A percentile compares a stretch with the other conserved stretches of the same genome.
phyloP scores from a whole-genome alignment of 2,888 invertebrate genomes.

The Eurois occulta region DNA sequence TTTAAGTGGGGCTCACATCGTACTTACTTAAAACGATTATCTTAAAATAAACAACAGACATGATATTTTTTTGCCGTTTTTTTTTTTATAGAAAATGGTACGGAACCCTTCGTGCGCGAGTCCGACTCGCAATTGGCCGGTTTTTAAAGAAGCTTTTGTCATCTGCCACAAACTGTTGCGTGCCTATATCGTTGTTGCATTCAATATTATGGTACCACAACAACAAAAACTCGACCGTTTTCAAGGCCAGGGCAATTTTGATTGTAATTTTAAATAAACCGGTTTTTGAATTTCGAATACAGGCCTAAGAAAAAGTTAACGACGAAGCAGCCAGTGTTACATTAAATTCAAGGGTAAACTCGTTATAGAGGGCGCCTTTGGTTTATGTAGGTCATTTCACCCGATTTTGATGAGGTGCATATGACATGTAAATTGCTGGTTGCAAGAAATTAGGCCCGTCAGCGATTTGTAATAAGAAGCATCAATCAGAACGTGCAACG shows the following conservation, averaged over 20 bases:
- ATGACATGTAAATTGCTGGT: conserved; percentile 33
- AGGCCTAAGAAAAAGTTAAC: conserved; percentile 28
- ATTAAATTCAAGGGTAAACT: conserved; percentile 44
- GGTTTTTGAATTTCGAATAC: conserved; percentile 27
- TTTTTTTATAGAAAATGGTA: no score
- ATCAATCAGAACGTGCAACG: background rate
- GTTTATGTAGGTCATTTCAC: conserved; percentile 7
- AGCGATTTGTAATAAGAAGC: background rate
- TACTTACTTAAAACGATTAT: no score
- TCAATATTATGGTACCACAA: background rate
- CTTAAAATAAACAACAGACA: no score
- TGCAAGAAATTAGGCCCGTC: conserved; percentile 17
- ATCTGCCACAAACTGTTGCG: background rate
- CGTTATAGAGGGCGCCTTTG: conserved; percentile 8
- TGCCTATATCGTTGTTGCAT: background rate
- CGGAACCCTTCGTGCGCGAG: no score
- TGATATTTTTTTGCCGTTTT: no score
- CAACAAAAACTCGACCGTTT: background rate
- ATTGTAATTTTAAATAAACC: conserved; percentile 31
- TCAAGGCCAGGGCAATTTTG: conserved; percentile 30
- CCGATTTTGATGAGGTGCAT: conserved; percentile 39
- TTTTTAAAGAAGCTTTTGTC: background rate
- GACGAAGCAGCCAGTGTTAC: conserved; percentile 26
- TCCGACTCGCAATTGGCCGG: no score
- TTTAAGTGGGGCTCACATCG: no score